Base-by-base conservation (phyloP, 2,888 invertebrate genomes). In the Tuta absoluta region DNA sequence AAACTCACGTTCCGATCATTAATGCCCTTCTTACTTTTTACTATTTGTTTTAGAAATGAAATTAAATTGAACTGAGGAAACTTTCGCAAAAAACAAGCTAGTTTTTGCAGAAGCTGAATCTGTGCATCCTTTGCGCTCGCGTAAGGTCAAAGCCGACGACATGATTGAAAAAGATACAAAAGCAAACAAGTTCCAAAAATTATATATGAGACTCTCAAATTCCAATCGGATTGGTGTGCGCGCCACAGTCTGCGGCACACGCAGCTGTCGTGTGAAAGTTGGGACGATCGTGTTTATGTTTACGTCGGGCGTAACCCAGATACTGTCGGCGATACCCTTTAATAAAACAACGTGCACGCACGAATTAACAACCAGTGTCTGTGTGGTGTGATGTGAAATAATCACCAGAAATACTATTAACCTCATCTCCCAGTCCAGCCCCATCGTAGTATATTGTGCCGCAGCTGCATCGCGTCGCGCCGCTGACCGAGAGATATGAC, bases 261-360 rank as follows among this genome's bases (percentile, higher is more conserved):
- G 69, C 75, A 75, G 74, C 75, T 80, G 83, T 80, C 81, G 75
- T 78, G 80, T 78, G 77, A 82, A 83, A 82, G 79, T 80, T 74
- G 69, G 73, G 69, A 75, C 73, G 71, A 66, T 74, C 70, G 66
- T 81, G 82, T 86, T 85, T 84, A 79, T 77, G 83, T 86, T 82
- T 83, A 84, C 78, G 61, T 38, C 41, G 64, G 75, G 75, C 72
- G 77, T 82, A 84, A 84, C 85, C 82, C 76, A 85, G 80, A 77
- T 82, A 78, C 76, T 66, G 71, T 68, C 63, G 56, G 66, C 41
- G 59, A 73, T 74, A 72, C 71, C 72, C 73, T 74, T 75, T 65
- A 63, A 57, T 67, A 65, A 65, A 63, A 66, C 66, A 23, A 28
- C 49, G 59, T 10, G 33, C 60, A 48, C 61, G 61, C 48, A 61